Percentiles rank a stretch among this genome's conserved stretches.
Evolutionary conservation across 64 coral and sea anemone species (phyloP).

Genomic region (Montipora efflorescens): DNA sequence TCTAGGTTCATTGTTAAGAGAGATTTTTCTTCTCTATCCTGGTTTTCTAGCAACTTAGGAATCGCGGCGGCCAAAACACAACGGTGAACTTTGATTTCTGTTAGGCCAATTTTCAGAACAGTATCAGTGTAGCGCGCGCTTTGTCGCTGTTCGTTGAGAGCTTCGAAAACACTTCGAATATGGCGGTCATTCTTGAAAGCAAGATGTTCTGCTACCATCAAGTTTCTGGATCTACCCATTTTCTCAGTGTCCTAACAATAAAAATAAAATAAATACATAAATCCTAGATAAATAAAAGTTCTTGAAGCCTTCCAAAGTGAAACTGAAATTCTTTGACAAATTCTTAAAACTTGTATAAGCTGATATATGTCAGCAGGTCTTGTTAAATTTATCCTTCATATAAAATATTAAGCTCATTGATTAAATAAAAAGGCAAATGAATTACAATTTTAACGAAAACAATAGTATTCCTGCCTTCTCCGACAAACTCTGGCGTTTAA

Average conservation of each 20-base stretch:
- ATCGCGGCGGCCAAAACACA: conserved; percentile 75
- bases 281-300: background rate
- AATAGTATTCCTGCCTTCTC: background rate
- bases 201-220: background rate
- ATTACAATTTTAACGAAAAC: background rate
- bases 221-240: background rate
- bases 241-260: background rate
- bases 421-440: background rate
- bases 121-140: conserved; percentile 77
- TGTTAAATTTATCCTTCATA: background rate
- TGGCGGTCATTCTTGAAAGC: background rate
- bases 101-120: conserved; percentile 67
- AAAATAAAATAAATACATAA: background rate
- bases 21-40: conserved; percentile 52
- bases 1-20: conserved; percentile 68
- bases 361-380: background rate
- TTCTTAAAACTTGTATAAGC: too few species aligned
- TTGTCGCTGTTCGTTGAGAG: conserved; percentile 86
- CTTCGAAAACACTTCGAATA: conserved; percentile 42
- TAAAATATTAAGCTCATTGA: background rate
- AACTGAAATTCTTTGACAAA: too few species aligned
- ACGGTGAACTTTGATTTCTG: conserved; percentile 74
- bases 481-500: background rate
- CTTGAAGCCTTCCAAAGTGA: background rate
- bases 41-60: conserved; percentile 62